Evolutionary conservation across 2,888 invertebrate genomes (phyloP), one percentile per base, ranked within the genome.

Genomic region (Ormyrus pomaceus): DNA sequence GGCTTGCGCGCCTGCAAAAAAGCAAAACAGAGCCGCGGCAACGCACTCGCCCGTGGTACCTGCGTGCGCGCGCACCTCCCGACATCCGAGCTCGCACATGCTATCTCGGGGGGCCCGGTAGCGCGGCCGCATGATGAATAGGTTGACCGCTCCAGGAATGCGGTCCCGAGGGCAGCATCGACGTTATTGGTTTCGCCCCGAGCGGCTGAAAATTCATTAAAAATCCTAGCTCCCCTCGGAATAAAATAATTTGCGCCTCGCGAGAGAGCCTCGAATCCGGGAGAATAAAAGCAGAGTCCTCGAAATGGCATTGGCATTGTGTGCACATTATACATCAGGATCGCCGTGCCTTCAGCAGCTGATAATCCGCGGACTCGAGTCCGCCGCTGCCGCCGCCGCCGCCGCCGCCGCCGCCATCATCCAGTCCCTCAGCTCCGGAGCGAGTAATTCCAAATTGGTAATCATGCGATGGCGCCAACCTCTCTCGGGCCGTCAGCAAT

Each of bases 381-480:
- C 13, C 19, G 45, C 58, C 62, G 56, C 62, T n/a, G 7, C 13
- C 9, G 7, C 51, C 62, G 56, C 62, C 9, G 7, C 51, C n/a
- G n/a, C 55, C 66, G 34, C 13, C 81, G 70, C 46, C 48, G 11
- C 13, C 59, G 65, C 70, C 82, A 84, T 85, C 86, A 84, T 86
- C 85, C 84, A 83, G 82, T 80, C 80, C 13, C n/a, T 55, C 45
- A 13, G 34, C 70, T 69, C 69, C 59, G 19, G 72, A 85, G 83
- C 83, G 84, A 87, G 87, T 88, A 91, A 90, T 90, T 90, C 88
- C 87, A 90, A 91, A 90, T 91, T 90, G 90, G 89, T 90, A 91
- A 90, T 91, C 89, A 89, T 88, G 89, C 90, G 89, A 90, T 89
- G 90, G 90, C 90, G 90, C 90, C 90, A 90, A 88, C 86, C 89